A percentile compares a stretch with the other conserved stretches of the same genome.
Evolutionary conservation across 2,888 invertebrate species (phyloP).

Genomic region (Cacoxenus indagator): DNA sequence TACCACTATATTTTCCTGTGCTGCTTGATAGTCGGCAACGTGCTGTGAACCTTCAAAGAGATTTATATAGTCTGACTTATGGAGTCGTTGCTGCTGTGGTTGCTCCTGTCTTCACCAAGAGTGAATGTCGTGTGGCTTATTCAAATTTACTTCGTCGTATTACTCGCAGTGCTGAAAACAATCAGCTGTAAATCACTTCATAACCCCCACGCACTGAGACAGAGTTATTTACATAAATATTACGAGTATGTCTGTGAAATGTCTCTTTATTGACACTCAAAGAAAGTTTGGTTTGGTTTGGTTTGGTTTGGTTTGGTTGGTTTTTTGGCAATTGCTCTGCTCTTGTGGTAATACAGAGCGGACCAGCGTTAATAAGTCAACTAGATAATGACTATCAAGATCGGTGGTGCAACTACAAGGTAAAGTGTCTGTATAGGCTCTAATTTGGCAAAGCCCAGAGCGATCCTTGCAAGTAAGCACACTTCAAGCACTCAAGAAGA

Average conservation of each 20-base stretch:
- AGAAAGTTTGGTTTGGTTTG: not conserved
- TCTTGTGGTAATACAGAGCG: too few relatives aligned
- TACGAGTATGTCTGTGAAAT: not conserved
- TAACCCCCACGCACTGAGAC: not conserved
- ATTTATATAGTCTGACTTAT: not conserved
- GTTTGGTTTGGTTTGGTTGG: not conserved
- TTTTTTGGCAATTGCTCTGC: too few relatives aligned
- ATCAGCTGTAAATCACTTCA: not conserved
- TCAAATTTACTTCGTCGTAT: not conserved
- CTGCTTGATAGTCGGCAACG: not conserved
- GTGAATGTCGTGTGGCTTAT: not conserved
- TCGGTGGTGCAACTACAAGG: too few relatives aligned
- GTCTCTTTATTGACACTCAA: not conserved
- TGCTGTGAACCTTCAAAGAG: not conserved
- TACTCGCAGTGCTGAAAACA: not conserved
- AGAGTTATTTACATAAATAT: not conserved
- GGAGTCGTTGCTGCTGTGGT: not conserved
- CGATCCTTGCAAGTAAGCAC: too few relatives aligned
- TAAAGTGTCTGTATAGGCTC: too few relatives aligned
- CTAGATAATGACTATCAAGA: too few relatives aligned
- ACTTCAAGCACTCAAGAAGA: too few relatives aligned
- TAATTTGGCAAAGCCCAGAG: too few relatives aligned
- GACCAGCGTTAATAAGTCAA: too few relatives aligned
- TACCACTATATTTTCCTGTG: not conserved
- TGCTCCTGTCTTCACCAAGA: too few relatives aligned